Evolutionary conservation across 2,888 invertebrate genomes (phyloP).

Genomic region (Tachina fera): DNA sequence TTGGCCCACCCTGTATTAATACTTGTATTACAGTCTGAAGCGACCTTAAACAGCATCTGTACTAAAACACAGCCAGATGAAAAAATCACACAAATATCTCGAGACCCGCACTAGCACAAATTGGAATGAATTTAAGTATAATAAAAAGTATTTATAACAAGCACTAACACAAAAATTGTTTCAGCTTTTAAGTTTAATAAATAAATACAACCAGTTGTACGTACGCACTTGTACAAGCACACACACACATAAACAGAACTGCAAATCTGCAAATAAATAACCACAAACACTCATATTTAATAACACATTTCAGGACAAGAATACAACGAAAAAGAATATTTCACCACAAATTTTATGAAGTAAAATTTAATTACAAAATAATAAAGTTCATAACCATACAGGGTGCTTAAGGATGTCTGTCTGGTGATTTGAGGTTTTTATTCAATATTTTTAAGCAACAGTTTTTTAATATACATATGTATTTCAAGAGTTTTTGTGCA

Average conservation of each 20-base stretch:
- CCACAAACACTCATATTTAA: not conserved
- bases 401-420: slow-evolving; percentile 15
- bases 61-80: slow-evolving; percentile 18
- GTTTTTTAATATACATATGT: not conserved
- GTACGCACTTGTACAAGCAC: not conserved
- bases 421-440: not conserved
- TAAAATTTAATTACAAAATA: slow-evolving; percentile 71
- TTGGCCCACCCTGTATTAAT: too few species aligned
- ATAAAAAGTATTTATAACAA: slow-evolving; percentile 47
- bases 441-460: not conserved
- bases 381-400: slow-evolving; percentile 63
- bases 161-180: slow-evolving; percentile 37
- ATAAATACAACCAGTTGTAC: slow-evolving; percentile 3
- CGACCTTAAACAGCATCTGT: not conserved
- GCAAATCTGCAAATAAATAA: not conserved
- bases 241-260: not conserved
- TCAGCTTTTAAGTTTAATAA: not conserved
- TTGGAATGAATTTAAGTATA: not conserved
- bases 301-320: slow-evolving; percentile 23
- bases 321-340: slow-evolving; percentile 18
- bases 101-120: not conserved
- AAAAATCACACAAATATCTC: slow-evolving; percentile 24
- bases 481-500: not conserved
- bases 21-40: too few species aligned
- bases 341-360: slow-evolving; percentile 70